These are phyloP conservation scores for Catajapyx aquilonaris DNA, from an alignment of 1,140 invertebrate species.

Conservation along the genomic window DNA sequence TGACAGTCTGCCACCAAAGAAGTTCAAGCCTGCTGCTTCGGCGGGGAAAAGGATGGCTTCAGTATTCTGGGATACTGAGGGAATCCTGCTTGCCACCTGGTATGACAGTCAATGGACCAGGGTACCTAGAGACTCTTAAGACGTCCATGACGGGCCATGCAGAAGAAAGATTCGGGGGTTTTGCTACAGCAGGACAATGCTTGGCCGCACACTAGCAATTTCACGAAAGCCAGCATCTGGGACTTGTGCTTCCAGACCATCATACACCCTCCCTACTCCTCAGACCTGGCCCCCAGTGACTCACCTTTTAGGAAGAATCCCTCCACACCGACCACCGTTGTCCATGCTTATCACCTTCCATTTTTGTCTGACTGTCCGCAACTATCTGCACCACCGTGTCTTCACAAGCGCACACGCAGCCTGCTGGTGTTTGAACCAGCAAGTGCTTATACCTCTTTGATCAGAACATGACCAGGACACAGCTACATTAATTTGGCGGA, in stretches of 20 bases:
- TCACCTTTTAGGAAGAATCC: constrained; percentile 1
- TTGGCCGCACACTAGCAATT: constrained; percentile 1
- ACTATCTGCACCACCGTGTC: too few species aligned
- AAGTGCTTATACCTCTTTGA: too few species aligned
- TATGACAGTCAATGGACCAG: constrained; percentile 1
- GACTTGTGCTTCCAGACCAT: neutral
- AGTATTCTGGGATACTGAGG: constrained; percentile 8
- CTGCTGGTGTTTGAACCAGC: too few species aligned
- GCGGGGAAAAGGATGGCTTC: constrained; percentile 6
- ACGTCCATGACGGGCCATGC: constrained; percentile 1
- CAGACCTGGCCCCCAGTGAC: constrained; percentile 1
- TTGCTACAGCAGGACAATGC: constrained; percentile 7
- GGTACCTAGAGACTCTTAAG: neutral
- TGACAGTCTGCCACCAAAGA: too few species aligned
- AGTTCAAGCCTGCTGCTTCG: constrained; percentile 1
- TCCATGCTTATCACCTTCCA: too few species aligned
- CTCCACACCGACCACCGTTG: constrained; percentile 1
- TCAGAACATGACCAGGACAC: too few species aligned
- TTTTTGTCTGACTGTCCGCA: too few species aligned
- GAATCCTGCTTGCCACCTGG: constrained; percentile 3
- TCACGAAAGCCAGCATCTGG: constrained; percentile 2
- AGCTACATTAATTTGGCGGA: too few species aligned
- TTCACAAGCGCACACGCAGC: too few species aligned
- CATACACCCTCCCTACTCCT: neutral
- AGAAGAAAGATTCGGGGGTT: neutral